Conservation (phyloP, 2,797 vertebrate species). For the Myotis myotis region DNA sequence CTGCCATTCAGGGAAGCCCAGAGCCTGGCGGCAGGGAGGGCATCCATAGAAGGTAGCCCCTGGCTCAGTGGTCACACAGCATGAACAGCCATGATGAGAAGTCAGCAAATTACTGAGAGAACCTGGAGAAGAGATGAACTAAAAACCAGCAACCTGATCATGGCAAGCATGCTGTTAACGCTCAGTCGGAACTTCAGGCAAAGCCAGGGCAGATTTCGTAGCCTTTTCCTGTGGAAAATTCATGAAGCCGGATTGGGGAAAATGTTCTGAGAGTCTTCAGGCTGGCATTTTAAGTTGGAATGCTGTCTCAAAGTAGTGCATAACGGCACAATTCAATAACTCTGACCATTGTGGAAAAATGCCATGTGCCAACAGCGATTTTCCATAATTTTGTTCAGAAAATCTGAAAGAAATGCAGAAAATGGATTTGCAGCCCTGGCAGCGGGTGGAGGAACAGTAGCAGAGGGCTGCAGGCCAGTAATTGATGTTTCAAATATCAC, state of each 20-base stretch:
- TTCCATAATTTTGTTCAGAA: slow-evolving; percentile 87
- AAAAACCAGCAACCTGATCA: slow-evolving; percentile 8
- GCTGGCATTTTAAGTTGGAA: slow-evolving; percentile 84
- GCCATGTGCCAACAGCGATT: slow-evolving; percentile 87
- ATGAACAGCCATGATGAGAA: neutral
- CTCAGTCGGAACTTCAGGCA: slow-evolving; percentile 17
- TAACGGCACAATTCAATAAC: slow-evolving; percentile 84
- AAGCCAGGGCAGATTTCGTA: slow-evolving; percentile 72
- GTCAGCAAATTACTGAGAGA: neutral
- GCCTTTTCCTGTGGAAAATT: slow-evolving; percentile 85
- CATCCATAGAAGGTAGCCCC: neutral
- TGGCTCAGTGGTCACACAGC: neutral
- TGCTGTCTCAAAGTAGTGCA: slow-evolving; percentile 80
- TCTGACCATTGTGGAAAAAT: slow-evolving; percentile 87
- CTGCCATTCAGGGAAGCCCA: neutral
- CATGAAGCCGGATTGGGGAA: slow-evolving; percentile 80
- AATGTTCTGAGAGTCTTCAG: slow-evolving; percentile 80
- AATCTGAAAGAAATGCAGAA: slow-evolving; percentile 86
- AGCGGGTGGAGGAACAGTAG: slow-evolving; percentile 84
- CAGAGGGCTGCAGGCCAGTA: slow-evolving; percentile 86
- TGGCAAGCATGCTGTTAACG: neutral
- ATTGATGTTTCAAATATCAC: slow-evolving; percentile 87
- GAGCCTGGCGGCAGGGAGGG: neutral
- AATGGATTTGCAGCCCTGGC: slow-evolving; percentile 87
- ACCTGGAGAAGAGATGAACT: neutral